These are phyloP conservation scores for Pseudopipra pipra DNA, from an alignment of 2,113 vertebrate genomes.

Conservation along the genomic window DNA sequence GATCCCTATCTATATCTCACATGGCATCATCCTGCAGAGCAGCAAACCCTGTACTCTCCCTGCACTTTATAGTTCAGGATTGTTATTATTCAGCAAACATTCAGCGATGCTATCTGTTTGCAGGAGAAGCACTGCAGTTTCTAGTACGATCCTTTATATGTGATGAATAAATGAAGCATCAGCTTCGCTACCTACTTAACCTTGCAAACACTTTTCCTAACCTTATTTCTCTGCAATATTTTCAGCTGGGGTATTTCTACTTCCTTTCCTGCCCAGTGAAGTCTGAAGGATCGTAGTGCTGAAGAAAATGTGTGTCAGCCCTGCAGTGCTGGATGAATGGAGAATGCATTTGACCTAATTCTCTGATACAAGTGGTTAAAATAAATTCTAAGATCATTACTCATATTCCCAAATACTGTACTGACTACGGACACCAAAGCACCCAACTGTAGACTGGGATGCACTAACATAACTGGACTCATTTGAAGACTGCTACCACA, in stretches of 20 bases:
- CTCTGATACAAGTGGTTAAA: background rate
- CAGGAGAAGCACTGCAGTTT: background rate
- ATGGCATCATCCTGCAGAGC: background rate
- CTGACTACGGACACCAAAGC: background rate
- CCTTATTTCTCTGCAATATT: background rate
- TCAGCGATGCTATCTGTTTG: background rate
- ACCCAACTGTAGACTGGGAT: background rate
- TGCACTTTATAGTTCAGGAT: background rate
- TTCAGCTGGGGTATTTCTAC: background rate
- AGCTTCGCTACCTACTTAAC: background rate
- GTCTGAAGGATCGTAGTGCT: background rate
- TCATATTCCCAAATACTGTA: background rate
- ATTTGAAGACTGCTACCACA: background rate
- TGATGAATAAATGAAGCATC: background rate
- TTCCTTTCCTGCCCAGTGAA: background rate
- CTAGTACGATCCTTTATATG: background rate
- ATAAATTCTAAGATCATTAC: background rate
- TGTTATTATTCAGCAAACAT: background rate
- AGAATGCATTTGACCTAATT: conserved; percentile 15
- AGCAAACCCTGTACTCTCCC: background rate
- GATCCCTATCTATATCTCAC: background rate
- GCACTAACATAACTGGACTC: rapidly evolving
- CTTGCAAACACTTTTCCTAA: background rate
- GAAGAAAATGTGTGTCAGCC: background rate
- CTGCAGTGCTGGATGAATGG: background rate